Conservation (phyloP, 2,113 vertebrate genomes). For the Rhineura floridana region DNA sequence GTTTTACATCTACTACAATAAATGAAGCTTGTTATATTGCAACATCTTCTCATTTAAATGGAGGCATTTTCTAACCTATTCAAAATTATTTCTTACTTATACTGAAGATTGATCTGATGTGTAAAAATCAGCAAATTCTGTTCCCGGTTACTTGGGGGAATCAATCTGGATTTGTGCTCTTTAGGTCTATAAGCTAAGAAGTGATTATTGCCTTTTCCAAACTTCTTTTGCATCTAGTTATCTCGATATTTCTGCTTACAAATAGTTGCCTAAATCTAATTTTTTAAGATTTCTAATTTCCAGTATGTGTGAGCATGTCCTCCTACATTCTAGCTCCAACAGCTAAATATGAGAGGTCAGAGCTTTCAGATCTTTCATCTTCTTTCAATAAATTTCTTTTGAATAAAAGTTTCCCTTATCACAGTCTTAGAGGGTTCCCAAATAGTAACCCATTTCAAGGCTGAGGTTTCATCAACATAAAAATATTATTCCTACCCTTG, state of each 20-base stretch:
- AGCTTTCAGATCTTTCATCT: background rate
- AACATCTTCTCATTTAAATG: background rate
- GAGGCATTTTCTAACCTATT: background rate
- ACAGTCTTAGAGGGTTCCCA: too few relatives aligned
- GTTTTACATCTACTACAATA: background rate
- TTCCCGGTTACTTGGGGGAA: background rate
- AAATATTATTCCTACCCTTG: too few relatives aligned
- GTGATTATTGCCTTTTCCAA: background rate
- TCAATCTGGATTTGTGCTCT: background rate
- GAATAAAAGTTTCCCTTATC: too few relatives aligned
- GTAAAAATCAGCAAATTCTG: background rate
- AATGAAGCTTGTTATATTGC: background rate
- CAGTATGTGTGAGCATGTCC: too few relatives aligned
- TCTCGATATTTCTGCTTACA: background rate
- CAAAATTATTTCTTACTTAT: background rate
- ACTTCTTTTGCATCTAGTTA: background rate
- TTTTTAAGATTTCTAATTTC: background rate
- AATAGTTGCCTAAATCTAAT: background rate
- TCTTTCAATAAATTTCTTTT: too few relatives aligned
- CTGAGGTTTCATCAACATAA: too few relatives aligned
- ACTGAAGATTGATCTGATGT: background rate
- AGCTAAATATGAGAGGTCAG: background rate
- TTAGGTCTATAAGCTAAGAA: background rate
- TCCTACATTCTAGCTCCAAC: background rate
- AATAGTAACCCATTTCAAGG: too few relatives aligned